Percentiles rank a stretch among this genome's conserved stretches.
Conservation (phyloP, 2,888 invertebrate species). For the Melanostoma mellinum region DNA sequence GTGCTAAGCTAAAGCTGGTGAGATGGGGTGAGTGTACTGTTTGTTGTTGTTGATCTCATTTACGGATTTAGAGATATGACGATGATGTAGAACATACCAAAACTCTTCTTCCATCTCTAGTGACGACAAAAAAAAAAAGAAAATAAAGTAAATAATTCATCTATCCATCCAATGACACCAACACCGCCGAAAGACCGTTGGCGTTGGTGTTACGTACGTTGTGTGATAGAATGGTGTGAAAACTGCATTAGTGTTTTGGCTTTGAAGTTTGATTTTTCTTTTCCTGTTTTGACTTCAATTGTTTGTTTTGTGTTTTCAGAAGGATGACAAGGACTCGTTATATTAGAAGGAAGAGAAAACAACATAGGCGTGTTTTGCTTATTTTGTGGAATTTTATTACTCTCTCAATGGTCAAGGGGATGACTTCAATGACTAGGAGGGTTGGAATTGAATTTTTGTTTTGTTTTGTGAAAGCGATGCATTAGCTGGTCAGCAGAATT, state of each 20-base stretch:
- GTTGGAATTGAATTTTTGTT: neutral
- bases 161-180: constrained; percentile 11
- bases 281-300: neutral
- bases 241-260: constrained; percentile 67
- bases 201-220: neutral
- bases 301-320: constrained; percentile 15
- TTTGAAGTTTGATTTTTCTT: constrained; percentile 56
- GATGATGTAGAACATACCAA: constrained; percentile 66
- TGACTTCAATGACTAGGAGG: neutral
- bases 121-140: constrained; percentile 16
- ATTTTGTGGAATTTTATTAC: neutral
- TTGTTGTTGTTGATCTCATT: constrained; percentile 72
- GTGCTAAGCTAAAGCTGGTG: constrained; percentile 17
- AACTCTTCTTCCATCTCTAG: constrained; percentile 25
- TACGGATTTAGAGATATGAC: constrained; percentile 69
- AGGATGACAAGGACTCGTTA: neutral
- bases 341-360: neutral
- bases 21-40: neutral
- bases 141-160: neutral
- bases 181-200: neutral
- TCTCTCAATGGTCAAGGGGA: neutral
- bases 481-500: too few species aligned
- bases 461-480: neutral
- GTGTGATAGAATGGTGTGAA: constrained; percentile 68
- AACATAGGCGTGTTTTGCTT: neutral